Base-by-base conservation (phyloP, 1,140 invertebrate species). In the Drosophila azteca region DNA sequence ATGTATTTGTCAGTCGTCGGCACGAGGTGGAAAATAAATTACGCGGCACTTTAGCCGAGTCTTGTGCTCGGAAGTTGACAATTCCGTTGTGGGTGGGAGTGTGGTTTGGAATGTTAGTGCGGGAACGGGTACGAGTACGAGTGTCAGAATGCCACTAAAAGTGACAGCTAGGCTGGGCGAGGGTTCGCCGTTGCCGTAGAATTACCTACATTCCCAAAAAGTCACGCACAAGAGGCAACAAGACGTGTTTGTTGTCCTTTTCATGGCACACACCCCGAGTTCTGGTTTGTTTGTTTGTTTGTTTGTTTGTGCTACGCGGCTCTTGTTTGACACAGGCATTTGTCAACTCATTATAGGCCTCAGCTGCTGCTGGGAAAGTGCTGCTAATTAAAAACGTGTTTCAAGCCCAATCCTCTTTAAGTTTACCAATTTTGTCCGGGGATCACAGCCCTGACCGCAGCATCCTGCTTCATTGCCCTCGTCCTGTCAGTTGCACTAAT, bases 21-120 rank as follows among this genome's bases (percentile, higher is more conserved):
- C 70, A 44, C 66, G 70, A 75, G 70, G 71, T 75, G 71, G 53
- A 75, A 75, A 75, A 75, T 75, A 75, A 75, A 75, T 75, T 75
- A 75, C 71, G 71, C 71, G 71, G 75, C 71, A 75, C 71, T 75
- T 75, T 54, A 41, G 53, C 53, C 71, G 45, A 58, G 61, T 53
- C 61, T 53, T 74, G 53, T 52, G 74, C 62, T 65, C 57, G 53
- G 52, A 75, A 66, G 61, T 66, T 75, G 71, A 75, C 70, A 75
- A 54, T 75, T 59, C 70, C 49, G 71, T 75, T 74, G 53, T 49
- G 48, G 55, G 50, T 72, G 50, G n/a, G 26, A 52, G 41, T 45
- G 61, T 7, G 39, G 52, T n/a, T n/a, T n/a, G 1, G 17, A 20
- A 1, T 20, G 17, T 1, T 20, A 20, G 11, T 11, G 8, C 24